Evolutionary conservation across 1,140 invertebrate species (phyloP).

Genomic region (Nixonia krombeini): DNA sequence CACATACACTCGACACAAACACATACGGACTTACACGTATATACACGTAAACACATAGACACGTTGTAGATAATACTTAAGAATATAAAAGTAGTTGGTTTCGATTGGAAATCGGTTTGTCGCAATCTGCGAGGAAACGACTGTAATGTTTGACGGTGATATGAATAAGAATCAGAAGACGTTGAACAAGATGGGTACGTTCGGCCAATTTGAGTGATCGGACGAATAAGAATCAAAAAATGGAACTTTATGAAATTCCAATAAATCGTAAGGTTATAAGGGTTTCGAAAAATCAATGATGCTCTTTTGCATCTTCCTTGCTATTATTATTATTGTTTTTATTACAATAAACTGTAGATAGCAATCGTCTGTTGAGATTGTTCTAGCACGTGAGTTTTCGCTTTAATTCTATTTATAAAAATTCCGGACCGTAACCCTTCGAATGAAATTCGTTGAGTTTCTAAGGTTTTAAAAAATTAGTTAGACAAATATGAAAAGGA

Average conservation of each 20-base stretch:
- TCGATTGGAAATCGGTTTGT: constrained; percentile 15
- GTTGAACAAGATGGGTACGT: constrained; percentile 41
- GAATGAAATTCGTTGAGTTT: no score
- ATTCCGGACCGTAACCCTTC: no score
- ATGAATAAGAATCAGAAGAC: not conserved
- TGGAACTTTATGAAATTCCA: constrained; percentile 14
- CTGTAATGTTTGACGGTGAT: constrained; percentile 37
- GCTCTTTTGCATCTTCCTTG: no score
- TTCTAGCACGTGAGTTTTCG: no score
- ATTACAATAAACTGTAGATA: no score
- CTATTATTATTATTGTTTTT: no score
- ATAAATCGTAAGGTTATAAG: no score
- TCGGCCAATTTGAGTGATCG: constrained; percentile 40
- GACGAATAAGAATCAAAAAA: constrained; percentile 19
- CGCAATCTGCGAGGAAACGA: constrained; percentile 32
- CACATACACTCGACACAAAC: constrained; percentile 54
- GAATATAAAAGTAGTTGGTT: constrained; percentile 29
- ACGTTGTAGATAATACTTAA: constrained; percentile 47
- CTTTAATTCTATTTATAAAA: no score
- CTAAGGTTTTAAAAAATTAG: not conserved
- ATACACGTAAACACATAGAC: constrained; percentile 15
- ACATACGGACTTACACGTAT: constrained; percentile 50
- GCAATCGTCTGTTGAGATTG: no score
- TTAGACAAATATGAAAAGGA: constrained; percentile 12
- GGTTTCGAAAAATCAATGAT: not conserved